phyloP scores from a whole-genome alignment of 2,888 invertebrate genomes.

The Oligia fasciuncula region DNA sequence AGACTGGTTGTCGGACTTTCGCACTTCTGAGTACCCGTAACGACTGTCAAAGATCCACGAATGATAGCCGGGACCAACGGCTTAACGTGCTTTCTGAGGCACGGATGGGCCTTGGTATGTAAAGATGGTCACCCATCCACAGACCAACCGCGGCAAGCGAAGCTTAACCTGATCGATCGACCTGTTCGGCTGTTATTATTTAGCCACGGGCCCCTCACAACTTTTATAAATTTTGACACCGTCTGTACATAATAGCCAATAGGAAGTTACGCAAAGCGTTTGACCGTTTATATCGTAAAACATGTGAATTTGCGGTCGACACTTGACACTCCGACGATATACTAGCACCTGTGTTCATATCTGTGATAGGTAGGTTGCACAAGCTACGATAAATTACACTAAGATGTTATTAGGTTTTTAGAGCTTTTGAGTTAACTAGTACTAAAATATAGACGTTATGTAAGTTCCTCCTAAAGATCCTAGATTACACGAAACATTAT shows the following conservation, averaged over 20 bases:
- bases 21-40: too few relatives aligned
- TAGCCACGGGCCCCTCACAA: too few relatives aligned
- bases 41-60: too few relatives aligned
- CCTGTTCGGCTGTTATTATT: too few relatives aligned
- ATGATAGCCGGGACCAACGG: too few relatives aligned
- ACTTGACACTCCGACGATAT: slow-evolving; percentile 62
- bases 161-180: too few relatives aligned
- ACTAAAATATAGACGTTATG: background rate
- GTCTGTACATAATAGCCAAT: slow-evolving; percentile 42
- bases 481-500: background rate
- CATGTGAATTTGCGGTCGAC: slow-evolving; percentile 75
- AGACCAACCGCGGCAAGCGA: too few relatives aligned
- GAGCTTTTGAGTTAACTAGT: slow-evolving; percentile 16
- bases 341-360: slow-evolving; percentile 51
- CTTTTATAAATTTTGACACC: slow-evolving; percentile 19
- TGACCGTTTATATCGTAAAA: slow-evolving; percentile 65
- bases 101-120: too few relatives aligned
- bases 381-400: slow-evolving; percentile 33
- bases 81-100: too few relatives aligned
- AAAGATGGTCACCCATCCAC: too few relatives aligned
- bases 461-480: background rate
- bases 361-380: slow-evolving; percentile 50
- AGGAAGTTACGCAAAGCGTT: slow-evolving; percentile 74
- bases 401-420: slow-evolving; percentile 45
- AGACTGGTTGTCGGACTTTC: too few relatives aligned